A percentile compares a stretch with the other conserved stretches of the same genome.
Conservation (phyloP, 1,140 invertebrate genomes). For the Pseudomyrmex concolor region DNA sequence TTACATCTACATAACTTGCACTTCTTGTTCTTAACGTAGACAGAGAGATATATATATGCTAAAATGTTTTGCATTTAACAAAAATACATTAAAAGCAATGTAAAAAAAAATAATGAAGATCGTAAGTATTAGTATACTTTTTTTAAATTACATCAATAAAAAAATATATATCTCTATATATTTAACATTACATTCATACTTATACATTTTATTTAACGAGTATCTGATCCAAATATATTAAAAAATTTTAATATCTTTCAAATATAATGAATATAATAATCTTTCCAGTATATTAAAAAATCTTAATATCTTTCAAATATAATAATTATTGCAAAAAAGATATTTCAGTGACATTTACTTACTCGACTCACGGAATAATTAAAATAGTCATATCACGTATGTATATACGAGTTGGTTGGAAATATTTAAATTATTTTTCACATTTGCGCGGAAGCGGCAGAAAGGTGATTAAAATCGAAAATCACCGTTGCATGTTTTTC, state of each 20-base stretch:
- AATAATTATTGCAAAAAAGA: conserved; percentile 21
- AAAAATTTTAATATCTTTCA: not conserved
- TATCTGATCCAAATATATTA: too few species aligned
- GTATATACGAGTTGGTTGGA: conserved; percentile 5
- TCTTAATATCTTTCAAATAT: conserved; percentile 2
- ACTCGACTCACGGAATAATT: conserved; percentile 32
- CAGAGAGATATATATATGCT: too few species aligned
- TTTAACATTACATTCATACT: not conserved
- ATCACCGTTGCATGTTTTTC: conserved; percentile 40
- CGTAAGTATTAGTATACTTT: not conserved
- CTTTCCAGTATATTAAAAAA: too few species aligned
- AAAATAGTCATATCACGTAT: conserved; percentile 14
- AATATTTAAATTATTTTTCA: conserved; percentile 47
- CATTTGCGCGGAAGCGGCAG: conserved; percentile 7
- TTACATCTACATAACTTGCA: conserved; percentile 47
- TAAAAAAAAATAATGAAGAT: not conserved
- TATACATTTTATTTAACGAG: not conserved
- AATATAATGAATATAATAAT: conserved; percentile 7
- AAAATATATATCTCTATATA: not conserved
- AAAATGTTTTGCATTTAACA: not conserved
- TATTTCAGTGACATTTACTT: conserved; percentile 20
- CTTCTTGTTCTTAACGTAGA: not conserved
- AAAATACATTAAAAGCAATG: not conserved
- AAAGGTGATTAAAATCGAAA: conserved; percentile 54
- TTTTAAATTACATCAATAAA: not conserved